A percentile compares a stretch with the other conserved stretches of the same genome.
Evolutionary conservation across 2,113 vertebrate species (phyloP).

Genomic region (Clarias batrachus): DNA sequence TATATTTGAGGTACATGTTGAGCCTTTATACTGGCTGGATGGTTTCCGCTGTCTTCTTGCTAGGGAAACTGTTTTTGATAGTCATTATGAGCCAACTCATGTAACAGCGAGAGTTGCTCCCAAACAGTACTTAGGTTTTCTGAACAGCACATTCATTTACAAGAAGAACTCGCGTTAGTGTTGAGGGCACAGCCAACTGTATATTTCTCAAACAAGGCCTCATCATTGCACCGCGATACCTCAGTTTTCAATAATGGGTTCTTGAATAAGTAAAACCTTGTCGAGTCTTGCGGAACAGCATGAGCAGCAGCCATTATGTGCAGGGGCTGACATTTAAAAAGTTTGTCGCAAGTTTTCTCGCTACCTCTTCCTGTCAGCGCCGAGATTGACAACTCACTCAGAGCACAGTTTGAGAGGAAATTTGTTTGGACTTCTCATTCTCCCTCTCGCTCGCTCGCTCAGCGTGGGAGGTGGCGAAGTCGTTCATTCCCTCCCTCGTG

Average conservation of each 20-base stretch:
- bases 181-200: neutral
- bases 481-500: constrained; percentile 57
- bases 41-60: no score
- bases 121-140: neutral
- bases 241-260: constrained; percentile 7
- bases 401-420: constrained; percentile 66
- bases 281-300: constrained; percentile 9
- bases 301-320: constrained; percentile 29
- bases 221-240: neutral
- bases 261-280: constrained; percentile 8
- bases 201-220: neutral
- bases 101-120: neutral
- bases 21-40: neutral
- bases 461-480: constrained; percentile 49
- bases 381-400: constrained; percentile 70
- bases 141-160: neutral
- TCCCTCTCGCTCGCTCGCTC: constrained; percentile 27
- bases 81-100: neutral
- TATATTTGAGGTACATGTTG: neutral
- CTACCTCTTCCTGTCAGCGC: constrained; percentile 59
- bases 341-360: constrained; percentile 60
- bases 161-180: neutral
- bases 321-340: constrained; percentile 47
- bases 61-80: neutral
- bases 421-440: constrained; percentile 59